These are phyloP conservation scores for Odontocerum albicorne DNA, from an alignment of 2,888 invertebrate species.

Conservation along the genomic window DNA sequence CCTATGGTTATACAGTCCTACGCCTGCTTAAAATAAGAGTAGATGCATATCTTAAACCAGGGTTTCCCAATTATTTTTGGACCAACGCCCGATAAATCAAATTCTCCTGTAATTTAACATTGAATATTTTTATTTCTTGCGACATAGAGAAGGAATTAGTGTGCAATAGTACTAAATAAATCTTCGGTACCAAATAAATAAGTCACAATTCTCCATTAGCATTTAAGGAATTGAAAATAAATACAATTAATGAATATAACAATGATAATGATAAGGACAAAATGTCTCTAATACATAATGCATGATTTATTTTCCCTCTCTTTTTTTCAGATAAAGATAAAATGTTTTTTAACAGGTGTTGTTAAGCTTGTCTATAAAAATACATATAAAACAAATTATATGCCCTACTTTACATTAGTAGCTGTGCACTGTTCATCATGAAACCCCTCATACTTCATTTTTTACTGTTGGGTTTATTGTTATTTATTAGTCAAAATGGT, in stretches of 20 bases:
- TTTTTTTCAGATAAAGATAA: slow-evolving; percentile 20
- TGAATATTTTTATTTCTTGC: not conserved
- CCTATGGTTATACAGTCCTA: too few species aligned
- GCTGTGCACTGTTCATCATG: not conserved
- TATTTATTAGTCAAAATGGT: slow-evolving; percentile 4
- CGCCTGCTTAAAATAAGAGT: too few species aligned
- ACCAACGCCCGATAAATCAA: too few species aligned
- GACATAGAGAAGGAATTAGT: not conserved
- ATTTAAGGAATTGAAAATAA: too few species aligned
- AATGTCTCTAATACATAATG: slow-evolving; percentile 21
- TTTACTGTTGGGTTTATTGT: slow-evolving; percentile 1
- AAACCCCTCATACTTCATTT: not conserved
- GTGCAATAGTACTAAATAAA: not conserved
- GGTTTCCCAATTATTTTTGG: too few species aligned
- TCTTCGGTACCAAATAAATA: too few species aligned
- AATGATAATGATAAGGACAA: slow-evolving; percentile 13
- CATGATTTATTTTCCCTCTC: slow-evolving; percentile 26
- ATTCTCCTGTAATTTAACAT: too few species aligned
- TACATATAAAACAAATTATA: slow-evolving; percentile 13
- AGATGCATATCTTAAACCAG: too few species aligned
- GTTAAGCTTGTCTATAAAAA: slow-evolving; percentile 5
- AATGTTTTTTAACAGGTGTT: slow-evolving; percentile 16
- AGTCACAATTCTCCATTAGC: too few species aligned
- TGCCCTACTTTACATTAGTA: not conserved
- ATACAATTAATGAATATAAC: too few species aligned